phyloP scores from a whole-genome alignment of 2,797 vertebrate genomes.

The Amazona ochrocephala region DNA sequence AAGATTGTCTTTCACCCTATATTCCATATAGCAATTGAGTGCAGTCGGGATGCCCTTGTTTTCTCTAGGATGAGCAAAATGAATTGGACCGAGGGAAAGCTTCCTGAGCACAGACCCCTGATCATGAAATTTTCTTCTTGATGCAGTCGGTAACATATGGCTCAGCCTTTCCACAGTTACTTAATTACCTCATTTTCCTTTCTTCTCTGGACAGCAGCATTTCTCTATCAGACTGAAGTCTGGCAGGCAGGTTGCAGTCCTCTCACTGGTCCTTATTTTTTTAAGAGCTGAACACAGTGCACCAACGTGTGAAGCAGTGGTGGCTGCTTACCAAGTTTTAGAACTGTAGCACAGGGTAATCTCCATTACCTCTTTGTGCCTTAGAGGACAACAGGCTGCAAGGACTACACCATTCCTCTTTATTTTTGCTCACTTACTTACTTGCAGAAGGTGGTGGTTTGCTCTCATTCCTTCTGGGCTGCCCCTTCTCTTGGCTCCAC shows the following conservation, averaged over 20 bases:
- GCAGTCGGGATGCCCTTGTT: conserved; percentile 7
- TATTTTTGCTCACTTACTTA: not conserved
- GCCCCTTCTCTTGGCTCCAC: not conserved
- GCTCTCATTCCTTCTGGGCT: not conserved
- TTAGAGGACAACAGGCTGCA: not conserved
- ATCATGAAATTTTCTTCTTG: not conserved
- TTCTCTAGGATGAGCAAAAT: conserved; percentile 15
- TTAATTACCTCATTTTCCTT: conserved; percentile 12
- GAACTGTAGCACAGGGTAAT: not conserved
- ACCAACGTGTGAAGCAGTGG: not conserved
- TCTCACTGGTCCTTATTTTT: not conserved
- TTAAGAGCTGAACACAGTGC: not conserved
- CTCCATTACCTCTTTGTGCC: not conserved
- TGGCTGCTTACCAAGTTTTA: not conserved
- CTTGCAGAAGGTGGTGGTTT: not conserved
- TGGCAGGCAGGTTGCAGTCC: not conserved
- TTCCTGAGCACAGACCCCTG: not conserved
- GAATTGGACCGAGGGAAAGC: conserved; percentile 4
- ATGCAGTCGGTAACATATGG: not conserved
- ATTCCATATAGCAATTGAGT: conserved; percentile 37
- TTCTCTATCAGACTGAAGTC: not conserved
- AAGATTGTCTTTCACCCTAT: conserved; percentile 51
- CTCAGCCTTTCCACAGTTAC: not conserved
- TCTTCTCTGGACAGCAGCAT: not conserved
- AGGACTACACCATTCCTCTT: not conserved